Evolutionary conservation across 2,797 vertebrate species (phyloP).

Genomic region (Oryzias dopingdopingensis): DNA sequence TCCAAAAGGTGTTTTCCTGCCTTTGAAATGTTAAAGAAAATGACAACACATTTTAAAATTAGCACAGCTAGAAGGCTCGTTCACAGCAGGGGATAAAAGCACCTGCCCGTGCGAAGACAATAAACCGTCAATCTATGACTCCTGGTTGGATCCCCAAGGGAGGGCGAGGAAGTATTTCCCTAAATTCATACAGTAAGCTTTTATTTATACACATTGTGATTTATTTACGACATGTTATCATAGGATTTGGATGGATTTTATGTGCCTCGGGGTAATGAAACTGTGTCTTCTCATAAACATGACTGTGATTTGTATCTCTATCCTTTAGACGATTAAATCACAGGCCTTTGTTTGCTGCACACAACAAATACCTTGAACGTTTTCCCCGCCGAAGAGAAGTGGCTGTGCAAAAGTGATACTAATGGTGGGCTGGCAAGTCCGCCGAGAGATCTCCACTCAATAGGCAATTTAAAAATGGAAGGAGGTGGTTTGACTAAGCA

Average conservation of each 20-base stretch:
- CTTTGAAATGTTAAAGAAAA: conserved; percentile 45
- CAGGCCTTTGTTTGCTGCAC: conserved; percentile 13
- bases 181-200: conserved; percentile 22
- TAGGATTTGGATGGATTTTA: conserved; percentile 27
- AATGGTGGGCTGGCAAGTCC: conserved; percentile 83
- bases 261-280: conserved; percentile 28
- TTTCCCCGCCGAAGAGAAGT: conserved; percentile 66
- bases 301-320: conserved; percentile 36
- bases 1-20: conserved; percentile 62
- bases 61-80: conserved; percentile 20
- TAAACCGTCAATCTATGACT: conserved; percentile 21
- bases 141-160: conserved; percentile 14
- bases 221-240: conserved; percentile 28
- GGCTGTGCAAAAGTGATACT: conserved; percentile 84
- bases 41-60: conserved; percentile 50
- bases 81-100: conserved; percentile 16
- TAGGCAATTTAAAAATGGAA: conserved; percentile 99
- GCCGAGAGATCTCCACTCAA: conserved; percentile 86
- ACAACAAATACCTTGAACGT: conserved; percentile 43
- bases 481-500: conserved; percentile 94
- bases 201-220: conserved; percentile 16
- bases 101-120: conserved; percentile 41
- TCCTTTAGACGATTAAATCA: conserved; percentile 56
- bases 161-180: conserved; percentile 5
- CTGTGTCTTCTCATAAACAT: conserved; percentile 23